Conservation (phyloP, 1,140 invertebrate species). For the Bombus balteatus region DNA sequence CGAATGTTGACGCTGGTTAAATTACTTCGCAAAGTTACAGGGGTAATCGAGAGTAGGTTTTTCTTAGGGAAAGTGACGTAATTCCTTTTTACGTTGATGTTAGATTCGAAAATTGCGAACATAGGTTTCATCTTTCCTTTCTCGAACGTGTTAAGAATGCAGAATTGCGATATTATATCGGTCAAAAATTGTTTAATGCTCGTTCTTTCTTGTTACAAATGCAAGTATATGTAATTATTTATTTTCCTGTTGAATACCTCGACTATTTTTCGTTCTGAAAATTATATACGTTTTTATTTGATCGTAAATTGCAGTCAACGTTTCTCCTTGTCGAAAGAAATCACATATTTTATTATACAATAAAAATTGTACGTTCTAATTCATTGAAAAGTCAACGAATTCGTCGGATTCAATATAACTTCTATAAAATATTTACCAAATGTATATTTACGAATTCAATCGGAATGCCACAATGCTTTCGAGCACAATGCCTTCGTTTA, state of each 20-base stretch:
- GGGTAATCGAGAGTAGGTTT: not conserved
- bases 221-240: not conserved
- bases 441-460: not conserved
- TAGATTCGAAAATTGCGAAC: not conserved
- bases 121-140: too few relatives aligned
- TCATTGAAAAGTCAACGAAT: not conserved
- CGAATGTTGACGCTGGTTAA: not conserved
- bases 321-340: not conserved
- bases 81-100: not conserved
- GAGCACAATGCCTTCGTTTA: not conserved
- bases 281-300: not conserved
- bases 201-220: not conserved
- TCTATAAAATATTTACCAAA: not conserved
- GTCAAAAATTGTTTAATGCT: not conserved
- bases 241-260: not conserved
- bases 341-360: not conserved
- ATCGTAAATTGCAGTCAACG: not conserved
- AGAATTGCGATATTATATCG: too few relatives aligned
- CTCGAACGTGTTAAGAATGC: too few relatives aligned
- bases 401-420: not conserved
- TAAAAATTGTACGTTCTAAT: not conserved
- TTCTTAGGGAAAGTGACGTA: not conserved
- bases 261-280: not conserved
- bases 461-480: not conserved
- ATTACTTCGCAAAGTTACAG: not conserved